Evolutionary conservation across 2,888 invertebrate species (phyloP).

Genomic region (Prosopocoilus inquinatus): DNA sequence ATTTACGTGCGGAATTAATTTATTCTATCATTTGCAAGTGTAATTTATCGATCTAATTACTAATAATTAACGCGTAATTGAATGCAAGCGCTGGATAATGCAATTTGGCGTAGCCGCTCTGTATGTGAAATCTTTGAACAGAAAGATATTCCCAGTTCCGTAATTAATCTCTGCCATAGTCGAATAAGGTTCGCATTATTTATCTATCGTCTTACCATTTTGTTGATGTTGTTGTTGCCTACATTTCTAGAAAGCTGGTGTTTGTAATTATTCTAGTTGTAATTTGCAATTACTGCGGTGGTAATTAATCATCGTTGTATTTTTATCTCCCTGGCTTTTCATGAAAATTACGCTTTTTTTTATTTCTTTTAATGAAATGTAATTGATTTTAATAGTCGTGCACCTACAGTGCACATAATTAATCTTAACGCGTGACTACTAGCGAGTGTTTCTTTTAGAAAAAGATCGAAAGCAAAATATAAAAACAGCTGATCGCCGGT

Average conservation of each 20-base stretch:
- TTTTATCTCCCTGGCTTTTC: too few species aligned
- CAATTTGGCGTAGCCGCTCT: slow-evolving; percentile 5
- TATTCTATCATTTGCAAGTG: slow-evolving; percentile 21
- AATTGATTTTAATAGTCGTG: too few species aligned
- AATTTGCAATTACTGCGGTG: neutral
- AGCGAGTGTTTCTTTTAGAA: too few species aligned
- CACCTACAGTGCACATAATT: too few species aligned
- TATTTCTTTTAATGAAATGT: too few species aligned
- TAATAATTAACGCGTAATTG: slow-evolving; percentile 25
- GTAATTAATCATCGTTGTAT: too few species aligned
- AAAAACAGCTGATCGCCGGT: too few species aligned
- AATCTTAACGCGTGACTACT: too few species aligned
- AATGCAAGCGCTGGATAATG: slow-evolving; percentile 17
- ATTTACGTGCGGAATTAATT: slow-evolving; percentile 2
- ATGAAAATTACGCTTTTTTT: too few species aligned
- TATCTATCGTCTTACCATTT: slow-evolving; percentile 1
- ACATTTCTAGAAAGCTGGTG: slow-evolving; percentile 1
- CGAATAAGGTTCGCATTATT: slow-evolving; percentile 9
- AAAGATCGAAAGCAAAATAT: too few species aligned
- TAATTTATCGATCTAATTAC: slow-evolving; percentile 25
- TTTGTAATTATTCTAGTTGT: slow-evolving; percentile 1
- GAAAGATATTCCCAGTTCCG: neutral
- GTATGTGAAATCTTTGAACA: slow-evolving; percentile 8
- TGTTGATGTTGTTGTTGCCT: neutral
- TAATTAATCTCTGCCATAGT: slow-evolving; percentile 8